phyloP scores from a whole-genome alignment of 2,113 vertebrate species.

The Takifugu flavidus region DNA sequence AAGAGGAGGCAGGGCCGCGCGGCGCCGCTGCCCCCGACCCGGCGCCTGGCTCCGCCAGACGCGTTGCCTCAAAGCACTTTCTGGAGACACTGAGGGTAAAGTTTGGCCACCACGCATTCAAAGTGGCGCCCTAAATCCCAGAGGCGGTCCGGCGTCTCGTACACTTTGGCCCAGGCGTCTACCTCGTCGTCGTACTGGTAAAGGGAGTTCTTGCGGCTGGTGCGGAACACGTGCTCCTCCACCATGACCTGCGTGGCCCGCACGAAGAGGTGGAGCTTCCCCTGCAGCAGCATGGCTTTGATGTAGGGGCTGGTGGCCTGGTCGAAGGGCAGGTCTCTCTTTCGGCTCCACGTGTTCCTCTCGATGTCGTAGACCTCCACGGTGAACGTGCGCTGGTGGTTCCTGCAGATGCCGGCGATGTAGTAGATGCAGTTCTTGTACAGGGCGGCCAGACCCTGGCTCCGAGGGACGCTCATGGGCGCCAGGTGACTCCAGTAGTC shows the following conservation, averaged over 20 bases:
- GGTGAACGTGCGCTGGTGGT: constrained; percentile 95
- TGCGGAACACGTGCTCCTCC: constrained; percentile 97
- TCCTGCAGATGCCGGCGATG: constrained; percentile 93
- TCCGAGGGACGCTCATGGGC: constrained; percentile 91
- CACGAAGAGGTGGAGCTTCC: constrained; percentile 92
- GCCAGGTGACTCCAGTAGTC: constrained; percentile 97
- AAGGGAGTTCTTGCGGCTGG: constrained; percentile 97
- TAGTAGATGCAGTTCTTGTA: constrained; percentile 94
- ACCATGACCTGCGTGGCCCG: constrained; percentile 97
- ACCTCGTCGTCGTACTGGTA: constrained; percentile 92
- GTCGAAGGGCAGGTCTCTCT: constrained; percentile 92
- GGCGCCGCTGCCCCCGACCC: constrained; percentile 40
- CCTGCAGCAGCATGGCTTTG: constrained; percentile 90
- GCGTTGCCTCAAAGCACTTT: constrained; percentile 87
- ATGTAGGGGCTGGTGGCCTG: constrained; percentile 96
- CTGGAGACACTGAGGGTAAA: constrained; percentile 99
- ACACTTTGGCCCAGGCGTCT: constrained; percentile 92
- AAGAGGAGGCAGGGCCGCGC: constrained; percentile 61
- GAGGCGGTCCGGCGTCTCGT: constrained; percentile 95
- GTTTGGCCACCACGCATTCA: constrained; percentile 98
- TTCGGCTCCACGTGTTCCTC: constrained; percentile 88
- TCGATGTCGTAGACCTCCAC: constrained; percentile 96
- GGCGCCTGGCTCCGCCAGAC: constrained; percentile 33
- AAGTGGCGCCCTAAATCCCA: constrained; percentile 99
- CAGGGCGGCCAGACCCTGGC: constrained; percentile 91